Evolutionary conservation across 2,797 vertebrate genomes (phyloP), one percentile per base, ranked within the genome.

Genomic region (Taeniopygia guttata): DNA sequence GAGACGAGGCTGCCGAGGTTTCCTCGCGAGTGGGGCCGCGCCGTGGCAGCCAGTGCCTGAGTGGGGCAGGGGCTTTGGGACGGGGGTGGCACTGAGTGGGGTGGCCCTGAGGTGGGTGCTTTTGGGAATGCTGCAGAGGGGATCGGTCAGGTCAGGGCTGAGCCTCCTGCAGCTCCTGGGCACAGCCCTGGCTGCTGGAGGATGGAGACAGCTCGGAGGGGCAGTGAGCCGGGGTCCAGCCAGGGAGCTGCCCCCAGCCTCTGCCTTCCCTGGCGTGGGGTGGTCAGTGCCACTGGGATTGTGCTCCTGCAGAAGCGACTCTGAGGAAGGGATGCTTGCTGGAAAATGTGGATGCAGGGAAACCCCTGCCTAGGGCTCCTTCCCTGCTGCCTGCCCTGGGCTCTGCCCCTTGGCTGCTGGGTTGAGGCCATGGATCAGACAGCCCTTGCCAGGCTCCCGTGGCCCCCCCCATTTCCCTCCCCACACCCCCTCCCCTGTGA

Each of bases 211-310:
- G 48, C 9, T 43, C 1, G 0, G 54, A 46, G 49, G 36, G 19
- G 27, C 32, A 9, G 21, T 0, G 3, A 23, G 60, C 38, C 67
- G 0, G 0, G 2, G 14, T 15, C 63, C 22, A 6, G 54, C 48
- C 9, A 6, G 84, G 63, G 19, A 22, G 54, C 42, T 77, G 66
- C 22, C 72, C 55, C 23, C 42, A 11, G 79, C 45, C 49, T 7
- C 16, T 13, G 49, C 78, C 85, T 5, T 5, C 29, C 32, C 0
- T 8, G 58, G 45, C 29, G 0, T 3, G 1, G 62, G 2, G 29
- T 0, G 2, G 14, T 30, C 1, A 0, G 0, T 45, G 75, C 62
- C 2, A 0, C 1, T 8, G 38, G 59, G 19, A 10, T 2, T 32
- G 29, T 32, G 40, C 29, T 22, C 43, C 40, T 29, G 42, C 43